These are phyloP conservation scores for Orthosia gothica DNA, from an alignment of 2,888 invertebrate genomes.

Conservation along the genomic window DNA sequence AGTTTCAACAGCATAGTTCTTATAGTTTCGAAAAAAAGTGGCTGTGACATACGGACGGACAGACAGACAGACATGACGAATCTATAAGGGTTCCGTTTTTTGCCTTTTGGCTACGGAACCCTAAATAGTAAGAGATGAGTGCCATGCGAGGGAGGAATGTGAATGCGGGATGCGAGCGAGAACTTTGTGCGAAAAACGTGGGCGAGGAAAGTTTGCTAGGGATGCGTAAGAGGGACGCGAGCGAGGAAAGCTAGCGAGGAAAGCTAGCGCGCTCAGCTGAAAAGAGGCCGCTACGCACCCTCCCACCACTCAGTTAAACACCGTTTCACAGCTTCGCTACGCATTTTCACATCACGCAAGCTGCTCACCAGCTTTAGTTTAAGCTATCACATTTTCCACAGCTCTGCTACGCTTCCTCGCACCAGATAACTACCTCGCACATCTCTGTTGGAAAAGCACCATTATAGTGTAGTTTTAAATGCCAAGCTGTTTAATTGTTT, in stretches of 20 bases:
- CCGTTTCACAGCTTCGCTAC: no score
- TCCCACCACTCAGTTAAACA: not conserved
- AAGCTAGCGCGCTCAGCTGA: not conserved
- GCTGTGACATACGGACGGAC: no score
- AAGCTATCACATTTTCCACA: no score
- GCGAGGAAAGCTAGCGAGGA: no score
- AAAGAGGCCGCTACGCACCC: not conserved
- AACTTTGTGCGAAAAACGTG: not conserved
- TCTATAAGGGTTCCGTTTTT: no score
- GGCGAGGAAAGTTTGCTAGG: no score
- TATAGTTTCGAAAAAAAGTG: no score
- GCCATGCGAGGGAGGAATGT: not conserved
- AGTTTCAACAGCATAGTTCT: no score
- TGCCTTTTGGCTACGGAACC: no score
- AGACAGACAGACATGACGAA: no score
- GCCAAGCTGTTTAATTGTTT: slow-evolving; percentile 43
- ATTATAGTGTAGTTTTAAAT: slow-evolving; percentile 48
- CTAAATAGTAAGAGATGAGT: not conserved
- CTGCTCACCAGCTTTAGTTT: no score
- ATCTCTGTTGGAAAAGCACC: not conserved
- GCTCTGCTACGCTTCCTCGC: not conserved
- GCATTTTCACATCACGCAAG: not conserved
- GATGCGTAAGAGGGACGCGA: not conserved
- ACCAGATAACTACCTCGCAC: not conserved
- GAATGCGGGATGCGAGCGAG: not conserved